A percentile compares a stretch with the other conserved stretches of the same genome.
These are phyloP conservation scores for Sorex maritimensis DNA, from an alignment of 2,797 vertebrate genomes.

Conservation along the genomic window DNA sequence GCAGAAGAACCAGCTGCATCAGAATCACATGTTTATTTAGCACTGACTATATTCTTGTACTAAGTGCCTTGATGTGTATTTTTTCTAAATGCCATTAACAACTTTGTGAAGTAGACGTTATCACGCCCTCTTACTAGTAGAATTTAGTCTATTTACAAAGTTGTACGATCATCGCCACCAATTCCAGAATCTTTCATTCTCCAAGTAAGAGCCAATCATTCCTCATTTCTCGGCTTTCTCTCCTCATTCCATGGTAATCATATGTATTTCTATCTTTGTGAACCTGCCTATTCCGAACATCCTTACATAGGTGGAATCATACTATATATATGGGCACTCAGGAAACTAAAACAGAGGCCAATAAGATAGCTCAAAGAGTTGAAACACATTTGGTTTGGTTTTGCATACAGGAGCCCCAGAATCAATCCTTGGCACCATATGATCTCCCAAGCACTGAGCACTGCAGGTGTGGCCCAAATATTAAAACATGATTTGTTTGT, in stretches of 20 bases:
- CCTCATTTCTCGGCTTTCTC: neutral
- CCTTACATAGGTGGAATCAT: neutral
- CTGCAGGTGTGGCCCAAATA: no score
- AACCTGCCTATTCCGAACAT: constrained; percentile 19
- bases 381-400: no score
- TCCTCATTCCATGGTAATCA: neutral
- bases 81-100: constrained; percentile 18
- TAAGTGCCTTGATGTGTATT: neutral
- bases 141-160: constrained; percentile 46
- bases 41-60: neutral
- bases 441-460: no score
- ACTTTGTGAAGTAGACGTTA: constrained; percentile 5
- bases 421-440: no score
- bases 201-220: neutral
- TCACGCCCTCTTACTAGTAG: neutral
- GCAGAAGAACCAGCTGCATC: no score
- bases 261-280: neutral
- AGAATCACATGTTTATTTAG: no score
- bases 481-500: no score
- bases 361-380: neutral
- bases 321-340: neutral
- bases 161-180: neutral
- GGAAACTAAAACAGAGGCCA: constrained; percentile 30
- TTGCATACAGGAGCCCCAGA: no score
- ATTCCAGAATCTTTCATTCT: constrained; percentile 30